These are phyloP conservation scores for Orchesella cincta DNA, from an alignment of 1,140 invertebrate species.

Conservation along the genomic window DNA sequence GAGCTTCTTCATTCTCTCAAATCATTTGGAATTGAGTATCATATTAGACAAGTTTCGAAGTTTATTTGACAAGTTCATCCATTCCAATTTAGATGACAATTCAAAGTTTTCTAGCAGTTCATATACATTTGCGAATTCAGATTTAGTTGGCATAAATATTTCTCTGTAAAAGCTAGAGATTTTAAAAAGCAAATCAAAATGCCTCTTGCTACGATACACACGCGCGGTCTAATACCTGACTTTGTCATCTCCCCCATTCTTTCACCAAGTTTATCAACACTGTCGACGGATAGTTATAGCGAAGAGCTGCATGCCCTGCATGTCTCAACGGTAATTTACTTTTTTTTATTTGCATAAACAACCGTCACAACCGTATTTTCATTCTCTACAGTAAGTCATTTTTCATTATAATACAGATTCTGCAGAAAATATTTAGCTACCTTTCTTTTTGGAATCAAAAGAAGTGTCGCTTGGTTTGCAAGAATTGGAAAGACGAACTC, in stretches of 20 bases:
- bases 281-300: neutral
- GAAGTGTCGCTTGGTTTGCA: slow-evolving; percentile 40
- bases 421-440: slow-evolving; percentile 38
- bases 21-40: no score
- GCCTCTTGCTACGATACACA: neutral
- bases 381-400: neutral
- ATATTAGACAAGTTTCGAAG: no score
- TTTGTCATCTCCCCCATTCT: neutral
- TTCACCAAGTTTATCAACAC: neutral
- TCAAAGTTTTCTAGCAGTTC: no score
- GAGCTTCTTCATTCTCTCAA: no score
- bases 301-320: slow-evolving; percentile 29
- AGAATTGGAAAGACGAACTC: slow-evolving; percentile 32
- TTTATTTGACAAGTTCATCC: no score
- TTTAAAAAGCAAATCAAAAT: no score
- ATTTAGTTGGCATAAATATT: no score
- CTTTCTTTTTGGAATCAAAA: slow-evolving; percentile 42
- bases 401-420: slow-evolving; percentile 25
- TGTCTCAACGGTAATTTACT: slow-evolving; percentile 33
- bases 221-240: neutral
- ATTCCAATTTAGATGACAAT: no score
- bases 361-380: neutral
- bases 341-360: neutral
- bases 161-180: no score
- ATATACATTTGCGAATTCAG: no score